A percentile compares a stretch with the other conserved stretches of the same genome.
Evolutionary conservation across 2,888 invertebrate genomes (phyloP).

Genomic region (Lapara coniferarum): DNA sequence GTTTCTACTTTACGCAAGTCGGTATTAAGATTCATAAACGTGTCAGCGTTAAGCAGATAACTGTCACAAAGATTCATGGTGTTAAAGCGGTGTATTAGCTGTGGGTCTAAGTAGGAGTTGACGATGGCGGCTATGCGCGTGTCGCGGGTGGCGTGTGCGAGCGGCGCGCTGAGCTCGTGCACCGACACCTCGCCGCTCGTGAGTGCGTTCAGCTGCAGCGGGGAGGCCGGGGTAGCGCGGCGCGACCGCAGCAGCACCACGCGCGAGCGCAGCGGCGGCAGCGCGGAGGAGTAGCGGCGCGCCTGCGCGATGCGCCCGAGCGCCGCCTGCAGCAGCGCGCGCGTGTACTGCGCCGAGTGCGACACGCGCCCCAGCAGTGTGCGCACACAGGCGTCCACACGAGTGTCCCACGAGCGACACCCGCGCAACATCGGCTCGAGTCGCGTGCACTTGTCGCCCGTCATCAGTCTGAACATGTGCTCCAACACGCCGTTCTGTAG

Average conservation of each 20-base stretch:
- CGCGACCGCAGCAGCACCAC: slow-evolving; percentile 48
- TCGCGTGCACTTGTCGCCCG: slow-evolving; percentile 26
- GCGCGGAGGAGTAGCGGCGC: slow-evolving; percentile 36
- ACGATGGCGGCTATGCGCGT: slow-evolving; percentile 52
- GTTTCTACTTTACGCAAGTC: too few species aligned
- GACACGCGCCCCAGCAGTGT: slow-evolving; percentile 45
- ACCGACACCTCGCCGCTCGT: slow-evolving; percentile 39
- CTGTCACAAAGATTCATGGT: slow-evolving; percentile 56
- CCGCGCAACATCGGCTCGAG: slow-evolving; percentile 30
- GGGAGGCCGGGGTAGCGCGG: neutral
- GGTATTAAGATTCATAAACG: slow-evolving; percentile 37
- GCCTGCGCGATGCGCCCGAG: slow-evolving; percentile 44
- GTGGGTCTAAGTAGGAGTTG: slow-evolving; percentile 50
- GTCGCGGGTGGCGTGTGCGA: slow-evolving; percentile 46
- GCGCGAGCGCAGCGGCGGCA: slow-evolving; percentile 44
- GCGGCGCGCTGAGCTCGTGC: slow-evolving; percentile 47
- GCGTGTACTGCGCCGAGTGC: slow-evolving; percentile 55
- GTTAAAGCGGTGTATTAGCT: slow-evolving; percentile 47
- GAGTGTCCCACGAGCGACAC: too few species aligned
- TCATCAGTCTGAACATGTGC: slow-evolving; percentile 45
- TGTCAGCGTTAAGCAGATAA: slow-evolving; percentile 47
- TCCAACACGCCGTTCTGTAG: slow-evolving; percentile 44
- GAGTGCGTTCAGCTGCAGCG: slow-evolving; percentile 37
- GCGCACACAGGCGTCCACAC: too few species aligned
- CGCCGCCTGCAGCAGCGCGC: slow-evolving; percentile 49